Conservation (phyloP, 2,888 invertebrate genomes). For the Molanna angustata region DNA sequence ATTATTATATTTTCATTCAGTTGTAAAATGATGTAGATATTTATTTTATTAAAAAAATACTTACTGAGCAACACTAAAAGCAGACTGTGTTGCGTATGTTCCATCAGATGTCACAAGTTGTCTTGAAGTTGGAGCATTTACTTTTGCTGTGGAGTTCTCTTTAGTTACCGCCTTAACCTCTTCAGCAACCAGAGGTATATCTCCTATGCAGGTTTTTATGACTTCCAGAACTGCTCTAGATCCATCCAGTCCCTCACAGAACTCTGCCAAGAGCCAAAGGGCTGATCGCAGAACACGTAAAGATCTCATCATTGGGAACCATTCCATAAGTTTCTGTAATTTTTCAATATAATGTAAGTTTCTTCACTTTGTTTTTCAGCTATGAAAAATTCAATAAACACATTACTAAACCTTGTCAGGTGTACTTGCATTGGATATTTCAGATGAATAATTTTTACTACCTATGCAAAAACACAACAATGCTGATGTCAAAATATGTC, state of each 20-base stretch:
- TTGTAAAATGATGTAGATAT: background rate
- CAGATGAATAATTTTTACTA: no score
- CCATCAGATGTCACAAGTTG: slow-evolving; percentile 97
- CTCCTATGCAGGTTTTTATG: slow-evolving; percentile 53
- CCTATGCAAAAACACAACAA: no score
- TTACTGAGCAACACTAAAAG: slow-evolving; percentile 80
- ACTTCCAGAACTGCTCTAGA: slow-evolving; percentile 78
- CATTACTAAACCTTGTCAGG: no score
- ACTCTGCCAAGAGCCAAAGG: slow-evolving; percentile 97
- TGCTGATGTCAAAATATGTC: no score
- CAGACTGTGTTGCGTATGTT: slow-evolving; percentile 97
- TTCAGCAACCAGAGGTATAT: slow-evolving; percentile 38
- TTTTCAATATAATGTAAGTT: no score
- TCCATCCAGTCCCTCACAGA: slow-evolving; percentile 74
- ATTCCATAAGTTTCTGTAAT: slow-evolving; percentile 66
- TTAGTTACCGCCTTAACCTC: slow-evolving; percentile 51
- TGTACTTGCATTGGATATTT: no score
- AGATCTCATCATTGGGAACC: slow-evolving; percentile 84
- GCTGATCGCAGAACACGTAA: slow-evolving; percentile 91
- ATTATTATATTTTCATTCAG: background rate
- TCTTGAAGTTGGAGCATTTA: slow-evolving; percentile 46
- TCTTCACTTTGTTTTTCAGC: no score
- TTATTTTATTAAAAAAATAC: slow-evolving; percentile 37
- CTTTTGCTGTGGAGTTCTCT: slow-evolving; percentile 58
- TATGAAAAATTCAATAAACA: no score